Evolutionary conservation across 2,113 vertebrate genomes (phyloP).

Genomic region (Azemiops feae): DNA sequence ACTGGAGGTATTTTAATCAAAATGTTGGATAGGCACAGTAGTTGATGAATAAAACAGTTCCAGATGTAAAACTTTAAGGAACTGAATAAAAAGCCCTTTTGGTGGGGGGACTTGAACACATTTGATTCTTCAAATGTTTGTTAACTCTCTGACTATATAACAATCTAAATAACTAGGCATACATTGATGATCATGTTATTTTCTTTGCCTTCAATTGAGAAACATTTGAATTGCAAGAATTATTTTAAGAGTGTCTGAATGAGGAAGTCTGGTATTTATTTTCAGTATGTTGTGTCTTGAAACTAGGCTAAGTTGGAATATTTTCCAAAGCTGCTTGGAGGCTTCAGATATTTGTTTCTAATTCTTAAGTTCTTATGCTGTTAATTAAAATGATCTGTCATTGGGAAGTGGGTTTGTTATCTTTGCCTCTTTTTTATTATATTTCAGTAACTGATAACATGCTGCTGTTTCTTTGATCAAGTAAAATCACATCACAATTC

Average conservation of each 20-base stretch:
- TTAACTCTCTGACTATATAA: neutral
- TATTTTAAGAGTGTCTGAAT: neutral
- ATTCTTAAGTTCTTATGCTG: neutral
- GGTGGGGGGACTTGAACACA: neutral
- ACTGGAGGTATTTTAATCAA: neutral
- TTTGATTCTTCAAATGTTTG: neutral
- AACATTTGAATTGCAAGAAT: neutral
- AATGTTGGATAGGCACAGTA: neutral
- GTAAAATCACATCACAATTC: neutral
- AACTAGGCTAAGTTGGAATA: neutral
- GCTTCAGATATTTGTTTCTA: neutral
- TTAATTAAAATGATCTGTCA: neutral
- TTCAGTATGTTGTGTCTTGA: neutral
- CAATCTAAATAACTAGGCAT: neutral
- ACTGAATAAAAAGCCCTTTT: neutral
- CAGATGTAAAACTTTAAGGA: neutral
- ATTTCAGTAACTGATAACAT: neutral
- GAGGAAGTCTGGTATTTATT: slow-evolving; percentile 7
- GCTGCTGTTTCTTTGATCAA: neutral
- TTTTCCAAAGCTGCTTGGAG: neutral
- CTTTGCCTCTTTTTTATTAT: neutral
- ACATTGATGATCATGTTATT: neutral
- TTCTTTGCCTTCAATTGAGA: neutral
- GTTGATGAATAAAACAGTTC: neutral
- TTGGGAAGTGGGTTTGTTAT: neutral